phyloP scores from a whole-genome alignment of 2,797 vertebrate genomes.

The Nyctibius grandis region DNA sequence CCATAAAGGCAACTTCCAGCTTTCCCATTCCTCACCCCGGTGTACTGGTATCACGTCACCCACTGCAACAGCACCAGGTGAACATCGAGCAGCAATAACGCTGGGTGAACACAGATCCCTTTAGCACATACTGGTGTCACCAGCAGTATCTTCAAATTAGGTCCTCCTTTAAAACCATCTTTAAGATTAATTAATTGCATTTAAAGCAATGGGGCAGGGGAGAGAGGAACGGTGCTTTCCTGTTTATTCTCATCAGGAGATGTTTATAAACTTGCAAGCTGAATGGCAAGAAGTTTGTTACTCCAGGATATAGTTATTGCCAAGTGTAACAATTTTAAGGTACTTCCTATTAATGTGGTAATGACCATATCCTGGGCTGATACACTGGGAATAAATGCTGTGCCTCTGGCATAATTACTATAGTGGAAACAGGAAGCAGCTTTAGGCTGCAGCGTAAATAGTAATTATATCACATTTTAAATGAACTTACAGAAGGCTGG shows the following conservation, averaged over 20 bases:
- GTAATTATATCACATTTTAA: conserved; percentile 9
- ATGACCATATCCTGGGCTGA: neutral
- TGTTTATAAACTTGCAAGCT: neutral
- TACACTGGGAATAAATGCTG: neutral
- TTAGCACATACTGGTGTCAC: neutral
- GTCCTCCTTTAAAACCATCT: neutral
- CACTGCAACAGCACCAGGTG: neutral
- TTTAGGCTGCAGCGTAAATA: neutral
- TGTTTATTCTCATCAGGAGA: neutral
- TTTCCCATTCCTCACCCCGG: neutral
- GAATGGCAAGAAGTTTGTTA: neutral
- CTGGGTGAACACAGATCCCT: neutral
- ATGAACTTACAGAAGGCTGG: neutral
- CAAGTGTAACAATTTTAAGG: neutral
- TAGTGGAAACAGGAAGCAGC: conserved; percentile 20
- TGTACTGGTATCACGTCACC: rapidly evolving
- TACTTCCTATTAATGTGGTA: neutral
- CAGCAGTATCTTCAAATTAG: neutral
- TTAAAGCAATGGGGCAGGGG: neutral
- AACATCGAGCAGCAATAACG: neutral
- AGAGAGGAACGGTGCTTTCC: neutral
- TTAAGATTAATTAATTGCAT: neutral
- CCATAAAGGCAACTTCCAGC: neutral
- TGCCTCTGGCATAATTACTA: neutral
- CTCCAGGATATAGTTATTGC: neutral